Evolutionary conservation across 2,113 vertebrate species (phyloP).

Genomic region (Campylorhamphus procurvoides): DNA sequence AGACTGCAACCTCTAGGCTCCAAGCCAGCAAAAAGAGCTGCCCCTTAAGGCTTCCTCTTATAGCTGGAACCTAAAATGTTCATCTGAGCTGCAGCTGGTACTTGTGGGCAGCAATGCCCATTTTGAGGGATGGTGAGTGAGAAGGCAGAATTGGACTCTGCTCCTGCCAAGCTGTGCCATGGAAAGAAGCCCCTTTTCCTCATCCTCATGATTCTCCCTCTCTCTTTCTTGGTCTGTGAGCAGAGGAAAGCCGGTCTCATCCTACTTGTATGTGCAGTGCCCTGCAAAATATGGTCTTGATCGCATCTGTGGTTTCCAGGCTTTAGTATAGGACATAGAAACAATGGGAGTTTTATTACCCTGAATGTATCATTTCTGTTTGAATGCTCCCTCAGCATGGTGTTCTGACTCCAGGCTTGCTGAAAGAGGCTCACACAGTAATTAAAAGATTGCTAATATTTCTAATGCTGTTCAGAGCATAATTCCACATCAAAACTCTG

Average conservation of each 20-base stretch:
- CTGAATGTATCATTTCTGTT: slow-evolving; percentile 32
- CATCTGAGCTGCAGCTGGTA: neutral
- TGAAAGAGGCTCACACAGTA: neutral
- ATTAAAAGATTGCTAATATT: slow-evolving; percentile 50
- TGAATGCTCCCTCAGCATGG: slow-evolving; percentile 41
- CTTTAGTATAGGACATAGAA: slow-evolving; percentile 9
- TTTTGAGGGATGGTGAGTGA: neutral
- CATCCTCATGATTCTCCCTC: neutral
- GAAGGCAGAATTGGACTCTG: neutral
- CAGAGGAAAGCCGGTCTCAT: neutral
- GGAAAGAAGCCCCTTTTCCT: neutral
- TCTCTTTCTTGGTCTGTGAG: neutral
- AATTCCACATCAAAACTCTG: slow-evolving; percentile 49
- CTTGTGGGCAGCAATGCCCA: neutral
- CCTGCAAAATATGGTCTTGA: slow-evolving; percentile 19
- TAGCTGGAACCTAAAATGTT: neutral
- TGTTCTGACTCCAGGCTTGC: slow-evolving; percentile 34
- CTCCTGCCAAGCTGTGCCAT: neutral
- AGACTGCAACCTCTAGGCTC: neutral
- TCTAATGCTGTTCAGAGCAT: slow-evolving; percentile 14
- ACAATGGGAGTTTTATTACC: slow-evolving; percentile 43
- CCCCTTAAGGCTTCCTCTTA: neutral
- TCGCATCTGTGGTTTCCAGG: slow-evolving; percentile 14
- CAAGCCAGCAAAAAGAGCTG: neutral
- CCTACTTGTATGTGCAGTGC: neutral